Evolutionary conservation across 2,888 invertebrate genomes (phyloP).

Genomic region (Thera obeliscata): DNA sequence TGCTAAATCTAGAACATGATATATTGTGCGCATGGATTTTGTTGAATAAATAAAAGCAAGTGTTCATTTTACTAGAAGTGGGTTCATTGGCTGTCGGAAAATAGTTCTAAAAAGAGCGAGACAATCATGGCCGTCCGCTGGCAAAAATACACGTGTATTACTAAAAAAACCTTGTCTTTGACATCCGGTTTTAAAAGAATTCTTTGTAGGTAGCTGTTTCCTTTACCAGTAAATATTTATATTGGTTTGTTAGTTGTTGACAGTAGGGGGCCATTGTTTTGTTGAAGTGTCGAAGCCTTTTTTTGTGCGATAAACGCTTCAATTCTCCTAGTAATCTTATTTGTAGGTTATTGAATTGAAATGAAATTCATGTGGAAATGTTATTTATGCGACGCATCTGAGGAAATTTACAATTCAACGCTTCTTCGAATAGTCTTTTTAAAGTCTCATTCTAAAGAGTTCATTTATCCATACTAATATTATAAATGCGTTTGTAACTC

Average conservation of each 20-base stretch:
- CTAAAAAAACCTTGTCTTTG: slow-evolving; percentile 10
- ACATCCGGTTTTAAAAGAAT: slow-evolving; percentile 4
- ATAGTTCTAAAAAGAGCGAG: slow-evolving; percentile 50
- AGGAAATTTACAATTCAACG: neutral
- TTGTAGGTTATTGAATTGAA: slow-evolving; percentile 1
- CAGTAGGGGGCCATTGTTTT: neutral
- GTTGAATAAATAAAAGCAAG: neutral
- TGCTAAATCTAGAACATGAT: neutral
- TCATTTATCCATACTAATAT: too few species aligned
- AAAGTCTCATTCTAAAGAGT: too few species aligned
- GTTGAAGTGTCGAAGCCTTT: slow-evolving; percentile 7
- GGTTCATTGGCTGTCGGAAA: slow-evolving; percentile 65
- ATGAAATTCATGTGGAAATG: slow-evolving; percentile 3
- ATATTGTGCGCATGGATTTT: neutral
- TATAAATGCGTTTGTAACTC: too few species aligned
- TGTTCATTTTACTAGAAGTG: slow-evolving; percentile 15
- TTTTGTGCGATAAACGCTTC: slow-evolving; percentile 1
- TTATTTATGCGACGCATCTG: slow-evolving; percentile 11
- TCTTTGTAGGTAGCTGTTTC: neutral
- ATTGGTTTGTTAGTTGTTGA: slow-evolving; percentile 4
- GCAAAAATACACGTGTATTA: slow-evolving; percentile 5
- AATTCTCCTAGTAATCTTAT: neutral
- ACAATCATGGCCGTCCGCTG: slow-evolving; percentile 7
- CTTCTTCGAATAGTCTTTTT: neutral
- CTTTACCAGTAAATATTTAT: slow-evolving; percentile 3